Conservation (phyloP, 2,888 invertebrate species). For the Oscheius onirici region DNA sequence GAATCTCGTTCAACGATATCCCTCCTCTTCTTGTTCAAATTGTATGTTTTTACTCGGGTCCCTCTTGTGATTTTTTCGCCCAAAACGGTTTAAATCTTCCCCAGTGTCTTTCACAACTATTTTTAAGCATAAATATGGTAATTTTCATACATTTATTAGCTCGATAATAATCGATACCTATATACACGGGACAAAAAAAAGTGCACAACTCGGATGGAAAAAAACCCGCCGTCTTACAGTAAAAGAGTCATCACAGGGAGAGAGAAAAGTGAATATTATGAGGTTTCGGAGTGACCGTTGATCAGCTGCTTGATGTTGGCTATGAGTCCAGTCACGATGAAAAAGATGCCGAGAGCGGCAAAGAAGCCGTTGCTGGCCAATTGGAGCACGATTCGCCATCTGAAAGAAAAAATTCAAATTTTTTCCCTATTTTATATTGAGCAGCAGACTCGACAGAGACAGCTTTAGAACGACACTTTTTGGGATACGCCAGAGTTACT, state of each 20-base stretch:
- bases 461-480: no score
- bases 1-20: no score
- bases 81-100: no score
- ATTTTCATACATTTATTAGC: no score
- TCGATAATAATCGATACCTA: slow-evolving; percentile 1
- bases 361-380: slow-evolving; percentile 39
- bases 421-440: no score
- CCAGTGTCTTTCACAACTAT: no score
- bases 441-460: neutral
- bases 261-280: slow-evolving; percentile 1
- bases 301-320: slow-evolving; percentile 42
- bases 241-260: neutral
- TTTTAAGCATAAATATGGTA: no score
- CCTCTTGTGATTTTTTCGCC: no score
- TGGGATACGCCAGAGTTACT: no score
- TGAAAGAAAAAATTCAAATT: no score
- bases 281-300: slow-evolving; percentile 7
- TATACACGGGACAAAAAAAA: neutral
- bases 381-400: slow-evolving; percentile 27
- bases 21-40: no score
- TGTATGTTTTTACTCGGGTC: no score
- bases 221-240: slow-evolving; percentile 7
- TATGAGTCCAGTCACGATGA: slow-evolving; percentile 57
- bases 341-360: slow-evolving; percentile 54
- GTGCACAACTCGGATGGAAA: slow-evolving; percentile 23